These are phyloP conservation scores for Periphyllus acericola DNA, from an alignment of 2,888 invertebrate genomes.

Conservation along the genomic window DNA sequence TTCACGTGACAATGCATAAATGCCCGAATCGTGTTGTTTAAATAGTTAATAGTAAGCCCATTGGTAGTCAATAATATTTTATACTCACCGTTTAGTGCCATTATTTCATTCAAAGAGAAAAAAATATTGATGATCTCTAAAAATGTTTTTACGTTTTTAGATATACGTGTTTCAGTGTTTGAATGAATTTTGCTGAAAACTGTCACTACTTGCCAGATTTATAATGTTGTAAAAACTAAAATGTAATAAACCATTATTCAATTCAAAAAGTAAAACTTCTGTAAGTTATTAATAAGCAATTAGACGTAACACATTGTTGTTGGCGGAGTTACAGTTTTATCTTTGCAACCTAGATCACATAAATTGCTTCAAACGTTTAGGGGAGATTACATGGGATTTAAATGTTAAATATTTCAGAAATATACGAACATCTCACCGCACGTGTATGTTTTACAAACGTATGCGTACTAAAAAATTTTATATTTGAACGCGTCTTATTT, in stretches of 20 bases:
- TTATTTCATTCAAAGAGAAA: too few species aligned
- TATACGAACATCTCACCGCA: neutral
- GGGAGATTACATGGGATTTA: neutral
- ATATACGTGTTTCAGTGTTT: too few species aligned
- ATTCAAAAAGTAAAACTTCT: neutral
- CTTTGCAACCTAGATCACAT: too few species aligned
- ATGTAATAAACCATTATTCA: neutral
- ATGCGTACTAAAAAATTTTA: neutral
- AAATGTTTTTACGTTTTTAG: too few species aligned
- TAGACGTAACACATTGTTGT: neutral
- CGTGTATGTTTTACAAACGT: neutral
- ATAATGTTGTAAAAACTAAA: too few species aligned
- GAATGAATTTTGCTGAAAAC: too few species aligned
- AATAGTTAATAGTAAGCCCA: neutral
- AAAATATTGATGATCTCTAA: too few species aligned
- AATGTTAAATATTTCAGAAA: neutral
- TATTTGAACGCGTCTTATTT: neutral
- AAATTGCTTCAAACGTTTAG: too few species aligned
- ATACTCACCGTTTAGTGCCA: too few species aligned
- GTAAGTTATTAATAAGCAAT: neutral
- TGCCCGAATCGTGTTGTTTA: neutral
- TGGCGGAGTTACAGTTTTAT: neutral
- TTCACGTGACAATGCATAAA: too few species aligned
- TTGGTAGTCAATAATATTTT: too few species aligned
- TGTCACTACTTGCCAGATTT: too few species aligned